Evolutionary conservation across 1,140 invertebrate genomes (phyloP), one percentile per base, ranked within the genome.

Genomic region (Drosophila mayri): DNA sequence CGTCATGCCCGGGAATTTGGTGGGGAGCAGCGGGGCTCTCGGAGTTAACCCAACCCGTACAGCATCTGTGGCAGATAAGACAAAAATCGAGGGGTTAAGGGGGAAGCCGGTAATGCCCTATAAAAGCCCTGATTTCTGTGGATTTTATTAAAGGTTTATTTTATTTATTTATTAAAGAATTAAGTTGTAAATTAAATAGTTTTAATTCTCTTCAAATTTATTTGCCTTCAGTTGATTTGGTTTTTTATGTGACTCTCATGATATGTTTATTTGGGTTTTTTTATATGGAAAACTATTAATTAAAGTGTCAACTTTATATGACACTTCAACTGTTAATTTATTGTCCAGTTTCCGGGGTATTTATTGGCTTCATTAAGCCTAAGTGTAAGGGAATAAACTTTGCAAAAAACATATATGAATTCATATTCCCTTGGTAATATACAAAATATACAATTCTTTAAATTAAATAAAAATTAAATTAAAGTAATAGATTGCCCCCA

Each of bases 1-100:
- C 30, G 84, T 84, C 83, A 87, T 77, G 84, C 64, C 55, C 49
- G 79, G 71, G 78, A 79, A 82, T 59, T 77, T 52, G 10, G 20
- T 16, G 35, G 44, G 55, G 14, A 32, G 12, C 28, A 11, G 38
- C 25, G 37, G 38, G 2, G n/a, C 28, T 7, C 35, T 60, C 41
- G 44, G 66, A 76, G 35, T 41, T 38, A 70, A 71, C 54, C 55
- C 70, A 47, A 71, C 44, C 46, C 70, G 67, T 43, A 35, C 68
- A 74, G 71, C 71, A 74, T 74, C 71, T 74, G 71, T 35, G 6
- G 46, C 46, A 61, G 68, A 74, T 73, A 62, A 74, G 68, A 60
- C 10, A n/a, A 52, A 71, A 52, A 38, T 12, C 38, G 22, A 18
- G 37, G 30, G 43, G 5, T 22, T 20, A 5, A 14, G 12, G 14